Percentiles rank a stretch among this genome's conserved stretches.
These are phyloP conservation scores for Cheilosia scutellata DNA, from an alignment of 2,888 invertebrate genomes.

Conservation along the genomic window DNA sequence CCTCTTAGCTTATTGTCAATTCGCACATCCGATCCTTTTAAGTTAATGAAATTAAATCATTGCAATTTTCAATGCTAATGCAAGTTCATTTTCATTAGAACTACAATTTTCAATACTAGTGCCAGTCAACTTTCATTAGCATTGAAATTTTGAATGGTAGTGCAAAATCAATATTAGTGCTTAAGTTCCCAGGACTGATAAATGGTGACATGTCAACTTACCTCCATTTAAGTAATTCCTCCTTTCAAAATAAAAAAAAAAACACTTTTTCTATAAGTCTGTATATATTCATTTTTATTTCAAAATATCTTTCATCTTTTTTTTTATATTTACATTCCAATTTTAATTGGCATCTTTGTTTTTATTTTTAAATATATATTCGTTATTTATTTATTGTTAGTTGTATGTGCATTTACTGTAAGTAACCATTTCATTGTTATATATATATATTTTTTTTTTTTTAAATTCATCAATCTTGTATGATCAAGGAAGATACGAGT, in stretches of 20 bases:
- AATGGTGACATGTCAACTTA: too few species aligned
- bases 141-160: too few species aligned
- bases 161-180: too few species aligned
- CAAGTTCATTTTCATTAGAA: too few species aligned
- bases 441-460: background rate
- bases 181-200: too few species aligned
- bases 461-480: background rate
- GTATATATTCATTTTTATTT: slow-evolving; percentile 44
- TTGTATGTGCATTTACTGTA: slow-evolving; percentile 16
- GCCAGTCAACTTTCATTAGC: too few species aligned
- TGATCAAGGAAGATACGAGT: slow-evolving; percentile 11
- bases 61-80: too few species aligned
- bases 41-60: too few species aligned
- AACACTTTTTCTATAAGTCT: background rate
- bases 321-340: slow-evolving; percentile 36
- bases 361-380: slow-evolving; percentile 19
- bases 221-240: too few species aligned
- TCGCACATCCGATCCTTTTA: too few species aligned
- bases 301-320: slow-evolving; percentile 42
- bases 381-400: slow-evolving; percentile 19
- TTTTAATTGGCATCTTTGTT: slow-evolving; percentile 1
- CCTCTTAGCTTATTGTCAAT: too few species aligned
- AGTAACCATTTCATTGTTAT: slow-evolving; percentile 4
- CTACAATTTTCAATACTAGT: too few species aligned
- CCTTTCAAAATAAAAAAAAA: background rate